Evolutionary conservation across 2,888 invertebrate genomes (phyloP), one percentile per base, ranked within the genome.

Genomic region (Chironomus riparius): DNA sequence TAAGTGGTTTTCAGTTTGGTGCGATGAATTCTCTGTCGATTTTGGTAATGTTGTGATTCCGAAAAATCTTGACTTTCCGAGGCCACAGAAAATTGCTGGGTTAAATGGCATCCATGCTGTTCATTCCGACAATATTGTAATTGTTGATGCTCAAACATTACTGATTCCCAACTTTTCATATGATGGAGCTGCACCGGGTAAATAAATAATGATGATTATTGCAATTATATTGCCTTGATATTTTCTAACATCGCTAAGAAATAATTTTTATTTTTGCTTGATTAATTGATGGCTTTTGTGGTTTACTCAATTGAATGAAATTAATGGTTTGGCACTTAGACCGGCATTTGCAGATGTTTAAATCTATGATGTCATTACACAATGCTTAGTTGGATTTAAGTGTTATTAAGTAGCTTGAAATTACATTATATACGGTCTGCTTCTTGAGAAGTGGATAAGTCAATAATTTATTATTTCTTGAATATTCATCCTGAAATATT

Each of bases 121-220:
- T 2, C 87, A 89, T 50, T 95, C 95, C 0, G 95, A 95, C 81
- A 90, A 91, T 78, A 88, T 97, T 79, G 93, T 95, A 68, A 89
- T 95, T 78, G 95, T 96, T 68, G 96, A 97, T 84, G 94, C 96
- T 21, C 96, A 96, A 86, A 96, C 96, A 18, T 87, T 96, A 79
- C 87, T 96, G 79, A 88, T 97, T 79, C 95, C 95, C 22, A 91
- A 92, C 85, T 93, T 97, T 83, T 93, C 91, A 13, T 96, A 95
- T 82, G 96, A 97, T 81, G 96, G 96, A 77, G 92, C 92, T 84
- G 95, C 95, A 69, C 96, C 95, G 82, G 95, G 95, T 95, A 82
- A 85, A 84, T 13, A 24, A 24, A 65, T 13, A 65, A 65, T 56
- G 38, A 38, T 38, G 38, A 10, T 38, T 38, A 38, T 38, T 38